These are phyloP conservation scores for Chironomus striatipennis DNA, from an alignment of 1,140 invertebrate genomes.

Conservation along the genomic window DNA sequence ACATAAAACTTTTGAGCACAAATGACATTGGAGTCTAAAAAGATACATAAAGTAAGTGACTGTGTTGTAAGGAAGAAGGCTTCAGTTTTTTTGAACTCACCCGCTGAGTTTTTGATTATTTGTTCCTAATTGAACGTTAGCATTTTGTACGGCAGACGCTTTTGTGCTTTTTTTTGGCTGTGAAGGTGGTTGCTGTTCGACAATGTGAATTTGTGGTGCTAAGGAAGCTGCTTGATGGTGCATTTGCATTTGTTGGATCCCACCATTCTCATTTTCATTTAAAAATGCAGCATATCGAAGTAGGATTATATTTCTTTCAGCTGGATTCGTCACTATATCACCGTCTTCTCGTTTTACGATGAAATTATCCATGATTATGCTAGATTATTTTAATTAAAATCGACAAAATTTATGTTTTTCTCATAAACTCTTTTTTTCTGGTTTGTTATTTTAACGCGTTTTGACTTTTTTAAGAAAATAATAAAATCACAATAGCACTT, in stretches of 20 bases:
- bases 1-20: slow-evolving; percentile 1
- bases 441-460: slow-evolving; percentile 9
- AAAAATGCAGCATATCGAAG: slow-evolving; percentile 15
- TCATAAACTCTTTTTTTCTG: background rate
- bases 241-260: background rate
- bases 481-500: background rate
- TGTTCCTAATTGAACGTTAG: slow-evolving; percentile 13
- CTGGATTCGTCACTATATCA: slow-evolving; percentile 4
- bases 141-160: background rate
- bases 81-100: background rate
- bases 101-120: slow-evolving; percentile 14
- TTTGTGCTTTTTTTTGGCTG: background rate
- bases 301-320: slow-evolving; percentile 15
- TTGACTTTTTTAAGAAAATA: background rate
- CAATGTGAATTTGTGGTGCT: background rate
- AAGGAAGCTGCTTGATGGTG: background rate
- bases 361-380: slow-evolving; percentile 4
- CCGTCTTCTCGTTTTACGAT: slow-evolving; percentile 9
- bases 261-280: background rate
- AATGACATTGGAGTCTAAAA: slow-evolving; percentile 1
- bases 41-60: background rate
- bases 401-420: background rate
- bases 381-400: background rate
- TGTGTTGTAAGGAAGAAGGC: background rate
- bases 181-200: background rate